Evolutionary conservation across 2,113 vertebrate species (phyloP), one percentile per base, ranked within the genome.

Genomic region (Protomyctophum bolini): DNA sequence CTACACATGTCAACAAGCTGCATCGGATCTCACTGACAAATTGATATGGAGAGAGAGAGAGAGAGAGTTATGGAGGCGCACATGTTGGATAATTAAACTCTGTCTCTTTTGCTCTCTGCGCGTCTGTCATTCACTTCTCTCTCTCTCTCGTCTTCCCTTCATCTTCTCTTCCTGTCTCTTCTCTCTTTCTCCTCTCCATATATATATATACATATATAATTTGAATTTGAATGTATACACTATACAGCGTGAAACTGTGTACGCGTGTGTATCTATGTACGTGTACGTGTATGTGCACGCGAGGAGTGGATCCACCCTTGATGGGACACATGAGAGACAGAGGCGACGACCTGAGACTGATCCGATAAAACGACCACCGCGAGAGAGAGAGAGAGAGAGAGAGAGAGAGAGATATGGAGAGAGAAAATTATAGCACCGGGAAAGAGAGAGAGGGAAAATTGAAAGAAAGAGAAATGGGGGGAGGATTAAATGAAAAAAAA

Each of bases 291-390:
- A 64, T 10, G 66, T 49, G 75, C 41, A 58, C n/a, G 72, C 28
- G 62, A 58, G 68, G 76, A 77, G 73, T 70, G 68, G 75, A 83
- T 85, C 72, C 74, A 88, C 83, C 86, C 88, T 87, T 92, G 91
- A 92, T 89, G 75, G 88, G 89, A 89, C 82, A 91, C 80, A 89
- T 89, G 89, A 91, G 88, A 90, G 88, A 91, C 84, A 92, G 83
- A 89, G 76, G 89, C 86, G 86, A 86, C 79, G 86, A 91, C 83
- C 89, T 92, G 90, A 92, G 90, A 92, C 92, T 93, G 90, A 93
- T 92, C 92, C 83, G 88, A 92, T 91, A 88, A 91, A 91, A 91
- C 91, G 76, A 90, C 85, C 83, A 85, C 74, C 80, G 62, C 70
- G 73, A 65, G 83, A 86, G 65, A 77, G 71, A 45, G 71, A 61